A percentile compares a stretch with the other conserved stretches of the same genome.
Evolutionary conservation across 2,797 vertebrate genomes (phyloP).

Genomic region (Scolopax rusticola): DNA sequence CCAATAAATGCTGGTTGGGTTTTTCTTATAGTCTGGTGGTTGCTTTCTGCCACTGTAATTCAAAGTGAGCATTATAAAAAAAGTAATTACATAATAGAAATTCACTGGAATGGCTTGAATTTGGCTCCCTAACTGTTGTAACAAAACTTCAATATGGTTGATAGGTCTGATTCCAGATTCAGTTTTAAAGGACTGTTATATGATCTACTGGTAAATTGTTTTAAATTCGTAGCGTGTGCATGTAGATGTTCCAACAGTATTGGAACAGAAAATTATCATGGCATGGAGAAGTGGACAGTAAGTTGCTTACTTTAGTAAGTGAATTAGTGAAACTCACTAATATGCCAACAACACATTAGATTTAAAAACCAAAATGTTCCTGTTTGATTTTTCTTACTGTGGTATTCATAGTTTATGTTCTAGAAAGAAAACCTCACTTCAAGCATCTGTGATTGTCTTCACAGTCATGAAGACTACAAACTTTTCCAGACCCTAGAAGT

Average conservation of each 20-base stretch:
- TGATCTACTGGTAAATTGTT: not conserved
- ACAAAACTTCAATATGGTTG: not conserved
- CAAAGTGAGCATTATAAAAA: not conserved
- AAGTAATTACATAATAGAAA: not conserved
- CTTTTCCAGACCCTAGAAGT: not conserved
- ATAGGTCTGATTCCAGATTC: not conserved
- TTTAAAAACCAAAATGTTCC: not conserved
- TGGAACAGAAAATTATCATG: not conserved
- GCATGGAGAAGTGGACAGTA: not conserved
- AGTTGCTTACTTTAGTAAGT: not conserved
- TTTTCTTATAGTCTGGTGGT: not conserved
- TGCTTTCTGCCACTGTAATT: conserved; percentile 33
- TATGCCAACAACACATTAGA: not conserved
- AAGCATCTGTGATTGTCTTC: not conserved
- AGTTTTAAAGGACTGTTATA: not conserved
- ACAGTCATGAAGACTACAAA: not conserved
- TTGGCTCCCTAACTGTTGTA: not conserved
- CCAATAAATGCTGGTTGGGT: not conserved
- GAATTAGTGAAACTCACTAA: not conserved
- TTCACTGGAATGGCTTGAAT: not conserved
- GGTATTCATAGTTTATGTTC: not conserved
- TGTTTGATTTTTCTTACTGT: not conserved
- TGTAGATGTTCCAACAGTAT: not conserved
- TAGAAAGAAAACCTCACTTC: not conserved
- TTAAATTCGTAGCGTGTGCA: not conserved